phyloP scores from a whole-genome alignment of 2,888 invertebrate species.

The Drosophila falleni region DNA sequence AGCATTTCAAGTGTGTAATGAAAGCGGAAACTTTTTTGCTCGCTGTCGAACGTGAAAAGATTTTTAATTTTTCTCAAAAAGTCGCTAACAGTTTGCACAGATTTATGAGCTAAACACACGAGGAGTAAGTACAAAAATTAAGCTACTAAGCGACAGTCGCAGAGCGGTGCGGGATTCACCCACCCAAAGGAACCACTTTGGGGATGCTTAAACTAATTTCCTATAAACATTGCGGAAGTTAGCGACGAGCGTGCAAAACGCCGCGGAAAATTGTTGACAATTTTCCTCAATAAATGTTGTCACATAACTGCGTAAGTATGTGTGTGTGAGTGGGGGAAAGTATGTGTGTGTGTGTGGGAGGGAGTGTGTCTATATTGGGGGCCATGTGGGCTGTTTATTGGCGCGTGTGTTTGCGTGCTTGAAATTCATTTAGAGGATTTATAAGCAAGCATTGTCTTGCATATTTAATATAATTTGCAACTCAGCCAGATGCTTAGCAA shows the following conservation, averaged over 20 bases:
- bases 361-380: slow-evolving; percentile 3
- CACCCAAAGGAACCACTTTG: slow-evolving; percentile 14
- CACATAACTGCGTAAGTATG: slow-evolving; percentile 14
- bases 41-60: slow-evolving; percentile 62
- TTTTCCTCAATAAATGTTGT: slow-evolving; percentile 37
- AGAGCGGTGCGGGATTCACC: slow-evolving; percentile 3
- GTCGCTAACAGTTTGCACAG: slow-evolving; percentile 52
- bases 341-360: slow-evolving; percentile 7
- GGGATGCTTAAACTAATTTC: slow-evolving; percentile 68
- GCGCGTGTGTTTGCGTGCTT: slow-evolving; percentile 81
- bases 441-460: slow-evolving; percentile 76
- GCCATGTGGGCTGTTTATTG: slow-evolving; percentile 53
- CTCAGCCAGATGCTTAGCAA: slow-evolving; percentile 39
- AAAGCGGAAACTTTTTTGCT: slow-evolving; percentile 47
- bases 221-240: slow-evolving; percentile 63
- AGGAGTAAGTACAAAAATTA: slow-evolving; percentile 44
- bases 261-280: slow-evolving; percentile 54
- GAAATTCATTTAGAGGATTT: slow-evolving; percentile 82
- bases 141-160: slow-evolving; percentile 56
- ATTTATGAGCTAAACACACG: slow-evolving; percentile 58
- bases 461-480: slow-evolving; percentile 80
- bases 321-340: neutral
- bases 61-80: slow-evolving; percentile 53
- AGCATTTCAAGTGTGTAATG: slow-evolving; percentile 62
- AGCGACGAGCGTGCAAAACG: slow-evolving; percentile 53